Conservation (phyloP, 2,888 invertebrate genomes). For the Sicus ferrugineus region DNA sequence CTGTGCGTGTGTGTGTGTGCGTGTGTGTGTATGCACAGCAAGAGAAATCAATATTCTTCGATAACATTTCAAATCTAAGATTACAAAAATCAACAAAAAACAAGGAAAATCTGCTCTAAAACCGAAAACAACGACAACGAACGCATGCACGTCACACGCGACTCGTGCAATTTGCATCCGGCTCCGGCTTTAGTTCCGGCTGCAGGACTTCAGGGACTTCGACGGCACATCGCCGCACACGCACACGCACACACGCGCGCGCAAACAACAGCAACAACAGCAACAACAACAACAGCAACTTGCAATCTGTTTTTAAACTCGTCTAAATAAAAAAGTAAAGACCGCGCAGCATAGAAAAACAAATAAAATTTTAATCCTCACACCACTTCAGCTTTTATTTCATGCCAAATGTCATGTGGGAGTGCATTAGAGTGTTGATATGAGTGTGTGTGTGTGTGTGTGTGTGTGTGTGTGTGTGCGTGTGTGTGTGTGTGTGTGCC, state of each 20-base stretch:
- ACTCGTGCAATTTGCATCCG: conserved; percentile 62
- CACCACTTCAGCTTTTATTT: conserved; percentile 26
- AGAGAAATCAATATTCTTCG: conserved; percentile 4
- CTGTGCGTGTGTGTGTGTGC: not conserved
- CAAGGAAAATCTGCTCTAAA: not conserved
- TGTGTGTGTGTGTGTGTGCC: not conserved
- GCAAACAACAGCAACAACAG: not conserved
- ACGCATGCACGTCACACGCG: conserved; percentile 38
- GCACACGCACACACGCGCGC: conserved; percentile 36
- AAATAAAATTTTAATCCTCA: conserved; percentile 33
- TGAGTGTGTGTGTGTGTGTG: not conserved
- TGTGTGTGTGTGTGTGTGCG: not conserved
- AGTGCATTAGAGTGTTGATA: not conserved
- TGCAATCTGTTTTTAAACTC: conserved; percentile 17
- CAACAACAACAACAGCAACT: not conserved
- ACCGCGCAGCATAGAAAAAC: conserved; percentile 20
- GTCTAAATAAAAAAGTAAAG: not conserved
- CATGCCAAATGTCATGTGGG: too few species aligned
- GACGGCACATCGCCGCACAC: conserved; percentile 38
- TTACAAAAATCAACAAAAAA: conserved; percentile 11
- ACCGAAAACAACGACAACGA: not conserved
- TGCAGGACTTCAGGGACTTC: not conserved
- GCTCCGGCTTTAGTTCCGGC: conserved; percentile 56
- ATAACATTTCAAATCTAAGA: conserved; percentile 5
- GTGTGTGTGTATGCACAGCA: not conserved